These are phyloP conservation scores for Hedya salicella DNA, from an alignment of 2,888 invertebrate species.

Conservation along the genomic window DNA sequence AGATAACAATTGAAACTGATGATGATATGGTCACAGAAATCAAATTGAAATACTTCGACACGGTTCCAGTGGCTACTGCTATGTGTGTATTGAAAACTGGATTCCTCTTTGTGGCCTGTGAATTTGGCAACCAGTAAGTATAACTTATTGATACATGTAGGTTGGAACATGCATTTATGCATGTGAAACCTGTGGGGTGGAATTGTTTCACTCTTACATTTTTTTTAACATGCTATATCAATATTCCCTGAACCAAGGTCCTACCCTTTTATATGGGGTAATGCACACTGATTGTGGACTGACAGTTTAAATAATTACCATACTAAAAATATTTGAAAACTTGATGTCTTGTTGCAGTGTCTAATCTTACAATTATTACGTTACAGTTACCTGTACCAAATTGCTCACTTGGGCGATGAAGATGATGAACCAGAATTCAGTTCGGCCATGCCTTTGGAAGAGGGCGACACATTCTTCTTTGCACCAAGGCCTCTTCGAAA, in stretches of 20 bases:
- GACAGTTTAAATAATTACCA: constrained; percentile 54
- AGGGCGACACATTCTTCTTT: constrained; percentile 99
- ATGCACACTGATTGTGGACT: constrained; percentile 87
- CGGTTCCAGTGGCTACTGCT: constrained; percentile 97
- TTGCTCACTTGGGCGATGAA: constrained; percentile 99
- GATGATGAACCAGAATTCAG: constrained; percentile 99
- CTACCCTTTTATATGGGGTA: constrained; percentile 75
- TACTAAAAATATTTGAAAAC: background rate
- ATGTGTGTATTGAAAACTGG: constrained; percentile 99
- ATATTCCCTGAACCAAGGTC: constrained; percentile 87
- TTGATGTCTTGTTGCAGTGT: background rate
- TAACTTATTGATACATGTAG: constrained; percentile 33
- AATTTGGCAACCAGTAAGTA: constrained; percentile 99
- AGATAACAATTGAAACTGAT: constrained; percentile 98
- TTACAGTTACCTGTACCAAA: constrained; percentile 97
- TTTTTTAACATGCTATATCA: constrained; percentile 72
- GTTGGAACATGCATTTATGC: constrained; percentile 51
- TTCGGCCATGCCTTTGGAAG: constrained; percentile 98
- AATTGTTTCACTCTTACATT: constrained; percentile 59
- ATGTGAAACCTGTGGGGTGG: constrained; percentile 60
- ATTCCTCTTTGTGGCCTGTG: constrained; percentile 98
- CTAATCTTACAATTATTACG: constrained; percentile 36
- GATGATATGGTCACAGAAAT: constrained; percentile 99
- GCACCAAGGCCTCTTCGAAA: constrained; percentile 97
- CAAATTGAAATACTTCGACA: constrained; percentile 99